Base-by-base conservation (phyloP, 2,888 invertebrate species). In the Pasiphila rectangulata region DNA sequence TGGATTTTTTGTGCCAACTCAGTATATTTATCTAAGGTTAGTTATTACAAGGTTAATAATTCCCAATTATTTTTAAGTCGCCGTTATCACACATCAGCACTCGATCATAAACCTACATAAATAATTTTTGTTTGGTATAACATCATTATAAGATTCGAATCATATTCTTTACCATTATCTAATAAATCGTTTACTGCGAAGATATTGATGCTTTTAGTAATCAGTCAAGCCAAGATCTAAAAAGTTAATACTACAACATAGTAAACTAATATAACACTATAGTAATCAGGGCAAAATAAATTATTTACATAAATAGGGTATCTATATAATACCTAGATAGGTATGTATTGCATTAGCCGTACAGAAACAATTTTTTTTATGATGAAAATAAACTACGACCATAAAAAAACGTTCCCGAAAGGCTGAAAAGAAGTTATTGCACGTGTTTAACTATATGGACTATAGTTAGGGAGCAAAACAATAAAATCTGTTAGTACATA, bases 91-190 rank as follows among this genome's bases (percentile, higher is more conserved):
- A 75, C 74, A 69, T 74, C 13, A 19, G 27, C 10, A 17, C 67
- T 73, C 67, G 64, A 73, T 73, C 69, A 54, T 70, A 30, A 65
- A 61, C 64, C 64, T 68, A 72, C 47, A 56, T 58, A 64, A 72
- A 67, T 72, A 10, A 69, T 69, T 53, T 72, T 59, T 67, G 63
- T 74, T 72, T 72, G 70, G 69, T 75, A 72, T 72, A 77, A 76
- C 74, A 78, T 71, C 72, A 77, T 74, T 72, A 75, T 78, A 79
- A 79, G 70, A 78, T 72, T 77, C 71, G 75, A 79, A 81, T 78
- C 56, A 76, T 69, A 80, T 75, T 79, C 76, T 71, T 69, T 74
- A 68, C 73, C 75, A 32, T 69, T 69, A 55, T 56, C 47, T 63
- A 69, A 67, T 59, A 67, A 65, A 66, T 57, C 52, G 55, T 66